These are phyloP conservation scores for Sepioteuthis lessoniana DNA, from an alignment of 2,888 invertebrate genomes.

Conservation along the genomic window DNA sequence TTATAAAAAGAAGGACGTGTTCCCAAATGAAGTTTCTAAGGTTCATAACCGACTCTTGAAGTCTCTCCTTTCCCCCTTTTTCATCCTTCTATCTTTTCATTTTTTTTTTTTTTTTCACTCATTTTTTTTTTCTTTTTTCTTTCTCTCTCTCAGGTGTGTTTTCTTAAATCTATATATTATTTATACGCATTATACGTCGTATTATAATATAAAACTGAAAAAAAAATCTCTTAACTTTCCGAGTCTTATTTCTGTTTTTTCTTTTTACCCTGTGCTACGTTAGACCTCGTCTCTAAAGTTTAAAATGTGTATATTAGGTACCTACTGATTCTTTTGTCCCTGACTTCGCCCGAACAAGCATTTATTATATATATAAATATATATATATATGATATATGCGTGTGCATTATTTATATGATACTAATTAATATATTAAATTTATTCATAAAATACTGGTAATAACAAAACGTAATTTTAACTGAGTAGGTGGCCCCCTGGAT, in stretches of 20 bases:
- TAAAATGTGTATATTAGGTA: background rate
- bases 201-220: background rate
- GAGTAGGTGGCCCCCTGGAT: background rate
- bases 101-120: background rate
- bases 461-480: background rate
- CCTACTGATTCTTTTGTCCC: background rate
- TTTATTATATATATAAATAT: slow-evolving; percentile 39
- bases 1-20: slow-evolving; percentile 24
- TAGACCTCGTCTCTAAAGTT: background rate
- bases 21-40: slow-evolving; percentile 1
- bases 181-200: background rate
- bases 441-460: background rate
- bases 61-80: background rate
- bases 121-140: background rate
- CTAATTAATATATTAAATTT: background rate
- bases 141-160: background rate
- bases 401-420: background rate
- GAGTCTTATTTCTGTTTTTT: background rate
- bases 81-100: background rate
- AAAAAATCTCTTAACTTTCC: background rate
- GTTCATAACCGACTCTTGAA: slow-evolving; percentile 34
- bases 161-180: background rate
- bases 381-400: slow-evolving; percentile 4
- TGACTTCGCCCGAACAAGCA: background rate
- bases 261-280: background rate